Evolutionary conservation across 92 coral and sea anemone species (phyloP), one percentile per base, ranked within the genome.

Genomic region (Hydrozoanthus gracilis): DNA sequence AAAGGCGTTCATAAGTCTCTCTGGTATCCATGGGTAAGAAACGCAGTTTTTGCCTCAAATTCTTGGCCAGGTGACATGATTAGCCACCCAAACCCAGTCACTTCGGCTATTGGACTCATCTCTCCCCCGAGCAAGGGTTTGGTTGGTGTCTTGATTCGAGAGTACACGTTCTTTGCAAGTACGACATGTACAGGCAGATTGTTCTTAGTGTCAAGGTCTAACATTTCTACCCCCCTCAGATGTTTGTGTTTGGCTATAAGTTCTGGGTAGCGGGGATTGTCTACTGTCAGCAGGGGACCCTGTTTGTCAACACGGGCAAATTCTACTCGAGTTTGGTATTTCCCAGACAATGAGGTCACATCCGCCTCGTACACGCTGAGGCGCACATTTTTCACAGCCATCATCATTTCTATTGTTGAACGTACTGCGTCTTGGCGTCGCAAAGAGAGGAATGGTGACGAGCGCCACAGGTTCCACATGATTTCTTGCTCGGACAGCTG

Each of bases 121-220:
- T 44, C 62, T 83, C 76, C 48, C 6, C 87, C 78, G 51, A 83
- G 66, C 50, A 61, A 68, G 49, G 39, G 58, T 83, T 73, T 69
- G 3, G 88, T 56, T 9, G 56, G 47, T 75, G 79, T 72, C 68
- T 85, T 85, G 12, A 85, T 73, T 9, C 50, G 51, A 3, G 88
- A 8, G 44, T 72, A 45, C 70, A 72, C 88, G n/a, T 68, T 71
- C 35, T 58, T 78, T 20, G 82, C 88, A 7, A 85, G 88, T 56
- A 86, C 70, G 16, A 86, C 55, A 17, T 74, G 88, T 4, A 86
- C 79, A 27, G 88, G 83, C 44, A 73, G 56, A 13, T 54, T 7
- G 72, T 13, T 83, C 55, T 45, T 73, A 35, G 73, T 71, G 8
- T 86, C 83, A 9, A 73, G 51, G 15, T 76, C 80, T 16, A 51